Base-by-base conservation (phyloP, 1,140 invertebrate genomes). In the Tenebrio molitor region DNA sequence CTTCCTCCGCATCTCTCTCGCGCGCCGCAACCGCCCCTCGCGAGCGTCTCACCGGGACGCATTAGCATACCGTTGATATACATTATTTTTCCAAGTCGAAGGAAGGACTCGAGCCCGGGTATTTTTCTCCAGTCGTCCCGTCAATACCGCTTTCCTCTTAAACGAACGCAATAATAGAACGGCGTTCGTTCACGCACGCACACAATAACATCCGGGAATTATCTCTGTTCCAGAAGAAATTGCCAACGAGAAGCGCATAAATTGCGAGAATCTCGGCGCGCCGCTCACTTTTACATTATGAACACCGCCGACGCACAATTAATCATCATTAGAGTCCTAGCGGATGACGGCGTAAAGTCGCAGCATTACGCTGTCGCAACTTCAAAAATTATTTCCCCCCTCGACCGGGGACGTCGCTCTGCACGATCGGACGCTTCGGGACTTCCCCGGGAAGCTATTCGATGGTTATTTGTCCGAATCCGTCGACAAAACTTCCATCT, bases 31-130 rank as follows among this genome's bases (percentile, higher is more conserved):
- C n/a, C n/a, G n/a, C n/a, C 36, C 64, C 64, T 66, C 44, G 64
- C 36, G 44, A 66, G 44, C 64, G 64, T 66, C 64, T 66, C 64
- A 66, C 64, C 64, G 64, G 64, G 42, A 23, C 64, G 42, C 64
- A 66, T 66, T 66, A 66, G 64, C 64, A 66, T 66, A 66, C 36
- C 64, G 64, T 66, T 66, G 64, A 66, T 66, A 66, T 66, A 66
- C 64, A 66, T 66, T 66, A 66, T 66, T 66, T 66, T 66, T 66
- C 64, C n/a, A n/a, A n/a, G n/a, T n/a, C n/a, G n/a, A 16, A 41
- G 44, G 42, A 66, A 66, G 25, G 19, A 58, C 23, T 25, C 46
- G 46, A 53, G 46, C 46, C 46, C 17, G 17, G 46, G 50, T 58
- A 58, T 29, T 58, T 58, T 58, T 33, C 46, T 21, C 44, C 16